phyloP scores from a whole-genome alignment of 2,113 vertebrate species.

The Syngnathus floridae region DNA sequence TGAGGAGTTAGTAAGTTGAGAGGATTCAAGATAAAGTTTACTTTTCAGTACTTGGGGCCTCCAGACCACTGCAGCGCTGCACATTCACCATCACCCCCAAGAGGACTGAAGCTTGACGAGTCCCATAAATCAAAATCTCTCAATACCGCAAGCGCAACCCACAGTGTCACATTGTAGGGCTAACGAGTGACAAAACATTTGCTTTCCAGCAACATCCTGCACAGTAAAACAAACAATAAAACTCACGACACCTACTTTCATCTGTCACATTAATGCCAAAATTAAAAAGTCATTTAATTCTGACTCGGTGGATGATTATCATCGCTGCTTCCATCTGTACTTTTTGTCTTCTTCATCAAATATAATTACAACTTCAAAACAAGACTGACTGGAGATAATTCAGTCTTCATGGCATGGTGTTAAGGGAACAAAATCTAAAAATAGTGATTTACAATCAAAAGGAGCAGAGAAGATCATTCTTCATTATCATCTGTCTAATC shows the following conservation, averaged over 20 bases:
- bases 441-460: conserved; percentile 1
- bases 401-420: conserved; percentile 21
- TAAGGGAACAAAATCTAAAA: conserved; percentile 21
- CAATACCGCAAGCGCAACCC: conserved; percentile 18
- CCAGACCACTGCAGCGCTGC: conserved; percentile 2
- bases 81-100: conserved; percentile 33
- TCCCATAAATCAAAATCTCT: conserved; percentile 42
- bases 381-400: conserved; percentile 58
- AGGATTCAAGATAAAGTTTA: conserved; percentile 8
- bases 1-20: conserved; percentile 1
- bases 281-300: conserved; percentile 40
- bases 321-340: conserved; percentile 22
- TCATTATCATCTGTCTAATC: conserved; percentile 26
- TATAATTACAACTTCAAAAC: conserved; percentile 52
- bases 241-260: conserved; percentile 41
- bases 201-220: conserved; percentile 26
- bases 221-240: conserved; percentile 29
- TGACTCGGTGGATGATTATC: conserved; percentile 56
- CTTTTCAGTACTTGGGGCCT: conserved; percentile 6
- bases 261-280: conserved; percentile 27
- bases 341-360: conserved; percentile 48
- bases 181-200: conserved; percentile 32
- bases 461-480: neutral
- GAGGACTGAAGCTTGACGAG: conserved; percentile 41
- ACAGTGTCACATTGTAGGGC: conserved; percentile 29